These are phyloP conservation scores for Thysanoteuthis rhombus DNA, from an alignment of 2,888 invertebrate genomes.

Conservation along the genomic window DNA sequence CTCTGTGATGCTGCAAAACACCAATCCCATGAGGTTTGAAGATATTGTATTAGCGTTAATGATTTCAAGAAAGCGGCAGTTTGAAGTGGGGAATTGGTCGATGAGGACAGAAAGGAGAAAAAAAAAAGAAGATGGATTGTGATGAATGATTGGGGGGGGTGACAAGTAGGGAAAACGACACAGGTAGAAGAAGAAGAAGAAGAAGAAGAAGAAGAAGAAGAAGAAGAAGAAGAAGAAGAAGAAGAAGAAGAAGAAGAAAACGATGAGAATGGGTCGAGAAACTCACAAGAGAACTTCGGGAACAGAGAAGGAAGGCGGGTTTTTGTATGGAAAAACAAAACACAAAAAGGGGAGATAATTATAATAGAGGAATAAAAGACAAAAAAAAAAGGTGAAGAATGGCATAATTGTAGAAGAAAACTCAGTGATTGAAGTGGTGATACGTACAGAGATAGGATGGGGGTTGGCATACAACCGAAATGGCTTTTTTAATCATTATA, in stretches of 20 bases:
- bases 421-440: neutral
- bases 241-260: neutral
- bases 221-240: too few species aligned
- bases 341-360: neutral
- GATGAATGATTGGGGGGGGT: neutral
- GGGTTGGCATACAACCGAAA: neutral
- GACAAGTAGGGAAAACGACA: neutral
- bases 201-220: neutral
- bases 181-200: neutral
- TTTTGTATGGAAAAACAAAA: neutral
- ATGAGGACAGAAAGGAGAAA: too few species aligned
- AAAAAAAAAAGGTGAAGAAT: neutral
- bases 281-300: too few species aligned
- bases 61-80: neutral
- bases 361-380: too few species aligned
- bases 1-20: neutral
- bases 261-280: too few species aligned
- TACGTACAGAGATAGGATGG: neutral
- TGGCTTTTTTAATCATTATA: neutral
- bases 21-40: slow-evolving; percentile 22
- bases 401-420: neutral
- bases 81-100: neutral
- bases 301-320: neutral
- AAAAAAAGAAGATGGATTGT: too few species aligned
- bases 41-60: neutral